Evolutionary conservation across 1,140 invertebrate genomes (phyloP).

Genomic region (Schlechtendalia chinensis): DNA sequence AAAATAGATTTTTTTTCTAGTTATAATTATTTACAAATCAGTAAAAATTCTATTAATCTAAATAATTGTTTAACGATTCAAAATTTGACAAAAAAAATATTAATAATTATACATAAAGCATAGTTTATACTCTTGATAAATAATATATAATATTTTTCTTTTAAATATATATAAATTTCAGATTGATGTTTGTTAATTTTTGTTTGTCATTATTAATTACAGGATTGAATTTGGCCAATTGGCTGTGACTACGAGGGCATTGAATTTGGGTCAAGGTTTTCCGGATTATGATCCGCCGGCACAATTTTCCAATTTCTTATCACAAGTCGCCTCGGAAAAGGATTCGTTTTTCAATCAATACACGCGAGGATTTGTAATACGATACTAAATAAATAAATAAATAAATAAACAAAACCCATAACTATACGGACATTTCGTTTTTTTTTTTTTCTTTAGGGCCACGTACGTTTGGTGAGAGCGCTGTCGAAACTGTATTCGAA

Average conservation of each 20-base stretch:
- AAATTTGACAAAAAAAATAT: too few relatives aligned
- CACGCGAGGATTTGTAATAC: slow-evolving; percentile 78
- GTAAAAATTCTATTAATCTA: too few relatives aligned
- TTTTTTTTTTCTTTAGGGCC: slow-evolving; percentile 66
- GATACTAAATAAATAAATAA: slow-evolving; percentile 9
- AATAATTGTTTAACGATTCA: too few relatives aligned
- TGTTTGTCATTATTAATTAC: slow-evolving; percentile 52
- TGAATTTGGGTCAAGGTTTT: slow-evolving; percentile 97
- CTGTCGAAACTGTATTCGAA: slow-evolving; percentile 82
- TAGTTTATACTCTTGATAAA: too few relatives aligned
- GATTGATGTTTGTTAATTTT: too few relatives aligned
- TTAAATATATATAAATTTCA: too few relatives aligned
- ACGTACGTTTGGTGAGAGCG: slow-evolving; percentile 82
- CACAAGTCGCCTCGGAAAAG: slow-evolving; percentile 65
- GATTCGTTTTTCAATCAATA: slow-evolving; percentile 89
- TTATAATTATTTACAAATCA: too few relatives aligned
- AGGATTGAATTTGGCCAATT: slow-evolving; percentile 95
- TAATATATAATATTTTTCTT: too few relatives aligned
- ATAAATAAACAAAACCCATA: not conserved
- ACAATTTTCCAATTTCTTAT: slow-evolving; percentile 63
- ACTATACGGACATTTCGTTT: not conserved
- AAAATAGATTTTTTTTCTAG: too few relatives aligned
- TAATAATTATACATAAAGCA: too few relatives aligned
- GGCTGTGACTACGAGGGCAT: slow-evolving; percentile 80
- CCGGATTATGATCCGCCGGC: slow-evolving; percentile 79